phyloP scores from a whole-genome alignment of 2,797 vertebrate genomes.

The Melanitta fusca region DNA sequence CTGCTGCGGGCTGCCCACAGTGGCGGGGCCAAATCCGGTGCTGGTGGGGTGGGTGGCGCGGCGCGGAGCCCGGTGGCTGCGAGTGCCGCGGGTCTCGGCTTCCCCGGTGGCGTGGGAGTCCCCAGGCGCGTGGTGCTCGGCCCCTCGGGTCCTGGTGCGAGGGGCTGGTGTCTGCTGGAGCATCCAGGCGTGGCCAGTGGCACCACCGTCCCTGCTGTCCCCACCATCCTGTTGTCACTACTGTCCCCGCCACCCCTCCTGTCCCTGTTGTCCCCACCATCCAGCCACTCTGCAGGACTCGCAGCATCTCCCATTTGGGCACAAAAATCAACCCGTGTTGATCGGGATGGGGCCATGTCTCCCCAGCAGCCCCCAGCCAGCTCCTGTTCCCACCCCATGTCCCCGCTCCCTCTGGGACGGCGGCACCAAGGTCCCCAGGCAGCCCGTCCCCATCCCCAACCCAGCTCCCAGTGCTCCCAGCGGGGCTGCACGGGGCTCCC shows the following conservation, averaged over 20 bases:
- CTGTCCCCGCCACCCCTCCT: not conserved
- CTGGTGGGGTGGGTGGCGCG: not conserved
- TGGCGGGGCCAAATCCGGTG: accelerated
- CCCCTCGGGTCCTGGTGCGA: too few species aligned
- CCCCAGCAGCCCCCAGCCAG: accelerated
- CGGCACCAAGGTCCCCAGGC: not conserved
- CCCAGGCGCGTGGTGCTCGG: accelerated
- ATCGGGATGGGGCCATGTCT: accelerated
- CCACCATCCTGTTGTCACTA: not conserved
- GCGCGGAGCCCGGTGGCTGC: accelerated
- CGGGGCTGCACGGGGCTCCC: not conserved
- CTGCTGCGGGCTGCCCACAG: not conserved
- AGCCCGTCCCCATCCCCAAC: too few species aligned
- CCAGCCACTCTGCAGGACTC: not conserved
- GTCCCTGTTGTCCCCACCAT: too few species aligned
- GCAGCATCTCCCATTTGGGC: accelerated
- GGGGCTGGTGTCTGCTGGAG: not conserved
- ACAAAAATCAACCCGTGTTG: not conserved
- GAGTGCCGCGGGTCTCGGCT: not conserved
- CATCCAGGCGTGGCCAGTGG: not conserved
- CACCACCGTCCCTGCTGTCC: not conserved
- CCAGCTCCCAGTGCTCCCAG: not conserved
- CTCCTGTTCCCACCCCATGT: not conserved
- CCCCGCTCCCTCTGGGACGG: not conserved
- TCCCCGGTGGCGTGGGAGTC: accelerated